Base-by-base conservation (phyloP, 2,888 invertebrate species). In the Pammene fasciana region DNA sequence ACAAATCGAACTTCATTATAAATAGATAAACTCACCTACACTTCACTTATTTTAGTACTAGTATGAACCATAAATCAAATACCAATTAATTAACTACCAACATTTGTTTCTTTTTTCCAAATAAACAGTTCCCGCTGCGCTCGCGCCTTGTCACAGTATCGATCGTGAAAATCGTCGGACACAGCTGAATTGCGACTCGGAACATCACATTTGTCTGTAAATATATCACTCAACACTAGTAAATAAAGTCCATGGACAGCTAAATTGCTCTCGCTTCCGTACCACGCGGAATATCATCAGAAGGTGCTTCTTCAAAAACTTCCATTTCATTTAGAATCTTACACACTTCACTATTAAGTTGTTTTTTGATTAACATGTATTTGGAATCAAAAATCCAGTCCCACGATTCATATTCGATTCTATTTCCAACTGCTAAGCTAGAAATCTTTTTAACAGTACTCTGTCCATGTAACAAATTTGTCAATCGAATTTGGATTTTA, bases 261-360 rank as follows among this genome's bases (percentile, higher is more conserved):
- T 86, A 88, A 88, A 88, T 88, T 87, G 82, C 83, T 81, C 76
- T 73, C 75, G 83, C 86, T 87, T 87, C 86, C 86, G 86, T 80
- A 78, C 81, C 77, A 79, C 76, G 79, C 79, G 73, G 74, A 79
- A 77, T 82, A 80, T 81, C 82, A 78, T 72, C 74, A 81, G 79
- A 81, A 78, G 57, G 56, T 48, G 54, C 65, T 54, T 45, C 57
- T 56, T 18, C n/a, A 41, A 8, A 0, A 54, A 26, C 60, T 14
- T n/a, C 11, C 26, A 48, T 77, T 75, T 73, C 74, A 71, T 73
- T 73, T 71, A 70, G 65, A 72, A 16, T 34, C 14, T 36, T 36
- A 67, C 0, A 16, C 43, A 72, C 65, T 72, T 72, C 62, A 81
- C 72, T 77, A 67, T 62, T 66, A 74, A 74, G 75, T 76, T 75